Evolutionary conservation across 1,140 invertebrate species (phyloP).

Genomic region (Yoshiicerus persimilis): DNA sequence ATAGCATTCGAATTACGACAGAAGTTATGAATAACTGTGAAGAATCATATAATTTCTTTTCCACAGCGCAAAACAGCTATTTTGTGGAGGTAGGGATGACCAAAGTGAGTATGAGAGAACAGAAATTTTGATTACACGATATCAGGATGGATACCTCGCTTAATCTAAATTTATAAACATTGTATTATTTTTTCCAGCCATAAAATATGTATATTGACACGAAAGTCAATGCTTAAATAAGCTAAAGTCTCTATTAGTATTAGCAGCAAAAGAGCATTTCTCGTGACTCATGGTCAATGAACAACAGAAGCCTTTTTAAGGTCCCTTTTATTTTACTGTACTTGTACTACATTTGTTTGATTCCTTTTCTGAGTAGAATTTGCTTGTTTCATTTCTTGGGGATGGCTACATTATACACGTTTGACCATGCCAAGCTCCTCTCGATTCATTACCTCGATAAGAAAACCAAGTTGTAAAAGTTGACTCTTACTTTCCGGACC

Average conservation of each 20-base stretch:
- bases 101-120: too few relatives aligned
- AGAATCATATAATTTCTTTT: too few relatives aligned
- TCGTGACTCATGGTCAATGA: background rate
- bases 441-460: conserved; percentile 42
- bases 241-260: background rate
- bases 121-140: too few relatives aligned
- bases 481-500: conserved; percentile 44
- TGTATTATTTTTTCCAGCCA: background rate
- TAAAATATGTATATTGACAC: background rate
- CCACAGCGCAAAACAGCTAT: too few relatives aligned
- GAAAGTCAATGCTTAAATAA: background rate
- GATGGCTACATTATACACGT: background rate
- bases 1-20: too few relatives aligned
- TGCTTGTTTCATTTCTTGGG: background rate
- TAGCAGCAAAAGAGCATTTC: background rate
- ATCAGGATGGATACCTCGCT: too few relatives aligned
- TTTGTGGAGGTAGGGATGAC: too few relatives aligned
- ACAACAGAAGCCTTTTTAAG: background rate
- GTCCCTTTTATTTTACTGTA: background rate
- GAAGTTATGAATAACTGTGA: too few relatives aligned
- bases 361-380: background rate
- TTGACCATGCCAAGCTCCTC: background rate
- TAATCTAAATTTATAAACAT: too few relatives aligned
- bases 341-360: background rate
- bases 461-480: conserved; percentile 35